Percentiles rank a stretch among this genome's conserved stretches.
Evolutionary conservation across 2,113 vertebrate genomes (phyloP).

Genomic region (Podilymbus podiceps): DNA sequence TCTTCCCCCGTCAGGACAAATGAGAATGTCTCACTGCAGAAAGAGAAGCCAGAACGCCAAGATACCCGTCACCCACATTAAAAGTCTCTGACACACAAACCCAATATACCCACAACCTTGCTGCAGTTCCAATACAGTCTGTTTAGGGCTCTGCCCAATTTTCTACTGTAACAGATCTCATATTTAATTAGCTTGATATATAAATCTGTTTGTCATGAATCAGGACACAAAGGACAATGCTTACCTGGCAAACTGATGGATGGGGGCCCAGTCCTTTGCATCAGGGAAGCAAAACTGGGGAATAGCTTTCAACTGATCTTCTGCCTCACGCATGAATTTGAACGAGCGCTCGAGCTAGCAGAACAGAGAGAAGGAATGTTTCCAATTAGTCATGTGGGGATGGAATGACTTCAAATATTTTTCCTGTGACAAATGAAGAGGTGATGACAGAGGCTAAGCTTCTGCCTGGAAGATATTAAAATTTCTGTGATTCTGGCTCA

Average conservation of each 20-base stretch:
- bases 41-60: not conserved
- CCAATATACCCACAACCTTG: not conserved
- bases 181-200: not conserved
- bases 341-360: slow-evolving; percentile 90
- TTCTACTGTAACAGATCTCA: not conserved
- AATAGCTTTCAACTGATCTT: slow-evolving; percentile 96
- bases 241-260: slow-evolving; percentile 92
- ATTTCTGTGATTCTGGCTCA: slow-evolving; percentile 37
- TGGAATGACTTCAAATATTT: slow-evolving; percentile 60
- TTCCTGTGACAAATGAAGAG: slow-evolving; percentile 59
- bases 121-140: not conserved
- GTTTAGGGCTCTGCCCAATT: not conserved
- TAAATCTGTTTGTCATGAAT: not conserved
- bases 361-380: slow-evolving; percentile 50
- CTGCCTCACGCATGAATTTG: slow-evolving; percentile 92
- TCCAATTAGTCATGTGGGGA: slow-evolving; percentile 61
- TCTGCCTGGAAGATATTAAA: slow-evolving; percentile 65
- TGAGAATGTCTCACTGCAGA: slow-evolving; percentile 90
- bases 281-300: slow-evolving; percentile 98
- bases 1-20: slow-evolving; percentile 96
- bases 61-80: not conserved
- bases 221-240: not conserved
- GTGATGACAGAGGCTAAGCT: slow-evolving; percentile 57
- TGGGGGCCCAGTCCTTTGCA: slow-evolving; percentile 92
- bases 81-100: not conserved